These are phyloP conservation scores for Leptopilina clavipes DNA, from an alignment of 1,140 invertebrate genomes.

Conservation along the genomic window DNA sequence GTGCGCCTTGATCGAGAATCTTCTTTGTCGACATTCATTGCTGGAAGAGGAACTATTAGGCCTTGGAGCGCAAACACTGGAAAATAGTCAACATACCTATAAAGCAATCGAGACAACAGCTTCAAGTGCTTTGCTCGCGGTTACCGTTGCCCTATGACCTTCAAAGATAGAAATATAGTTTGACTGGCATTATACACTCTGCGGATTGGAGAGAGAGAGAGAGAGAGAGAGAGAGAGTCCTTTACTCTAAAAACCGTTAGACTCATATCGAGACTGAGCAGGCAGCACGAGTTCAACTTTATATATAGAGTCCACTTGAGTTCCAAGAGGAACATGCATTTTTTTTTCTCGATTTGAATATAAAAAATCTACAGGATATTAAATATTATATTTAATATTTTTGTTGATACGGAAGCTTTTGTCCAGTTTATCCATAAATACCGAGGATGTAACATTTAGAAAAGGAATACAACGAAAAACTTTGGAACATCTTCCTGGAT, in stretches of 20 bases:
- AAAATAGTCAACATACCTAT: slow-evolving; percentile 34
- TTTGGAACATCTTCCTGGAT: too few species aligned
- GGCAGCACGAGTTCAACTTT: slow-evolving; percentile 23
- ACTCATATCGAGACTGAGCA: slow-evolving; percentile 1
- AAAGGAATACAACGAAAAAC: too few species aligned
- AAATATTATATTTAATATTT: too few species aligned
- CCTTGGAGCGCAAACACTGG: slow-evolving; percentile 24
- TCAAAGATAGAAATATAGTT: slow-evolving; percentile 27
- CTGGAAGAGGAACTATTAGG: slow-evolving; percentile 27
- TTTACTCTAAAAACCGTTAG: slow-evolving; percentile 27
- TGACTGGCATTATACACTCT: slow-evolving; percentile 10
- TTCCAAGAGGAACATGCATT: too few species aligned
- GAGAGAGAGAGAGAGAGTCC: background rate
- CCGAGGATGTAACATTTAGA: too few species aligned
- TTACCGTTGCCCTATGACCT: slow-evolving; percentile 25
- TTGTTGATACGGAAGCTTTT: too few species aligned
- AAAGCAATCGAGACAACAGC: slow-evolving; percentile 33
- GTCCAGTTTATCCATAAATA: too few species aligned
- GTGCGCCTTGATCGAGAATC: slow-evolving; percentile 31
- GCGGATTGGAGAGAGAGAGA: too few species aligned
- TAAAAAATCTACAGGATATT: too few species aligned
- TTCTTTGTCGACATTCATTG: slow-evolving; percentile 34
- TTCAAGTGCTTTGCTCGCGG: slow-evolving; percentile 29
- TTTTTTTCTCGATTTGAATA: too few species aligned
- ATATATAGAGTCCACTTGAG: too few species aligned